Base-by-base conservation (phyloP, 2,888 invertebrate species). In the Diplolepis rosae region DNA sequence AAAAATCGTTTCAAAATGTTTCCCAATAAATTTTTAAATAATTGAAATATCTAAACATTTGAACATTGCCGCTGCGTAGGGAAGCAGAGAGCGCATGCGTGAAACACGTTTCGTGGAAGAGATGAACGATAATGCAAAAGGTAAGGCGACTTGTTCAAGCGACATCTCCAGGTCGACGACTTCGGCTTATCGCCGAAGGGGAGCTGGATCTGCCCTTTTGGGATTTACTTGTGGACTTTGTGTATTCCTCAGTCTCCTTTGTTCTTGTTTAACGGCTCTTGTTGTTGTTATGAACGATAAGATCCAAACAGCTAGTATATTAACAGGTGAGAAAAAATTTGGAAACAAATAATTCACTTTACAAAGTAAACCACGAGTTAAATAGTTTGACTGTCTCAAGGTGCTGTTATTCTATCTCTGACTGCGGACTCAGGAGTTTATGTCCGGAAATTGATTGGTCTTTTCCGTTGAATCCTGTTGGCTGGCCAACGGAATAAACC, bases 151-250 rank as follows among this genome's bases (percentile, higher is more conserved):
- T 15, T 15, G n/a, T n/a, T n/a, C n/a, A n/a, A n/a, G 24, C 7
- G 27, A 27, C 24, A 50, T 13, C 50, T 24, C 11, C 1, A 50
- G 50, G 24, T 9, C 39, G 24, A 61, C 24, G n/a, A 6, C 4
- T 3, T 0, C 24, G 39, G n/a, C 9, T 39, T 61, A 15, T 22
- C 61, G 61, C n/a, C 61, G 39, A n/a, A 39, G 39, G 24, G 39
- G 39, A 70, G 66, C 76, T 54, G 50, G 70, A 27, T 72, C 71
- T 15, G 65, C 72, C 48, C 39, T 77, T 54, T 67, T 74, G 15
- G 71, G 70, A 39, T 79, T 86, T 70, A 75, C 79, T 48, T 86
- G 84, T 68, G 83, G 85, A 18, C 32, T 84, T 9, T 86, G 84
- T 39, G 79, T 82, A 11, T 76, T 85, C 35, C 74, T 87, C 2